Conservation (phyloP, 2,797 vertebrate species). For the Eurystomus glaucurus region DNA sequence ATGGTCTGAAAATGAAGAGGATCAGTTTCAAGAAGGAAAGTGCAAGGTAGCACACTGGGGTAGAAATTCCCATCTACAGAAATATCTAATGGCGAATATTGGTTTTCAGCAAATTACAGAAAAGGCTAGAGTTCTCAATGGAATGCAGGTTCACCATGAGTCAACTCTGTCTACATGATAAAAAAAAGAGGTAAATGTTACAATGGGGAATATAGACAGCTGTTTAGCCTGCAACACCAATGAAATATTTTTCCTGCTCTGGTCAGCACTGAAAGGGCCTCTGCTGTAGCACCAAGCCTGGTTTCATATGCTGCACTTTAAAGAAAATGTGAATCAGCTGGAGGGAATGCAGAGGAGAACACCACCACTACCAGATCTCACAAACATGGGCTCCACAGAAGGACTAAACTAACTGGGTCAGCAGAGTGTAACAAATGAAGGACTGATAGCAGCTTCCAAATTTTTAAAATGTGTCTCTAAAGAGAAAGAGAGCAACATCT, state of each 20-base stretch:
- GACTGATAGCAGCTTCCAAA: not conserved
- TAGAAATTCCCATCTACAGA: not conserved
- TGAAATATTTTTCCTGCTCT: conserved; percentile 16
- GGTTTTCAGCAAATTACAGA: not conserved
- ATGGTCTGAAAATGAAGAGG: not conserved
- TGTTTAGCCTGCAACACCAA: conserved; percentile 1
- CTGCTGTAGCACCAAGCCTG: not conserved
- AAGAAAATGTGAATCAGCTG: conserved; percentile 5
- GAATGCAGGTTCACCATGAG: not conserved
- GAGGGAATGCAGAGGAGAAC: not conserved
- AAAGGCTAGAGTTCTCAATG: not conserved
- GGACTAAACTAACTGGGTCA: not conserved
- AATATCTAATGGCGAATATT: not conserved
- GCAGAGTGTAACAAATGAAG: not conserved
- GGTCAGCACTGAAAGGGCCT: not conserved
- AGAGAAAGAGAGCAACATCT: not conserved
- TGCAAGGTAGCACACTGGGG: not conserved
- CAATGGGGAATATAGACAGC: not conserved
- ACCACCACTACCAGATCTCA: not conserved
- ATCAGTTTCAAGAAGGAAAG: not conserved
- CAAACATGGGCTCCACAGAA: not conserved
- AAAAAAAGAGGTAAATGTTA: not conserved
- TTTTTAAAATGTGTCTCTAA: not conserved
- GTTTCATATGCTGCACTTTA: conserved; percentile 19
- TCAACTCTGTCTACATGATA: not conserved